phyloP scores from a whole-genome alignment of 2,797 vertebrate species.

The Avahi laniger region DNA sequence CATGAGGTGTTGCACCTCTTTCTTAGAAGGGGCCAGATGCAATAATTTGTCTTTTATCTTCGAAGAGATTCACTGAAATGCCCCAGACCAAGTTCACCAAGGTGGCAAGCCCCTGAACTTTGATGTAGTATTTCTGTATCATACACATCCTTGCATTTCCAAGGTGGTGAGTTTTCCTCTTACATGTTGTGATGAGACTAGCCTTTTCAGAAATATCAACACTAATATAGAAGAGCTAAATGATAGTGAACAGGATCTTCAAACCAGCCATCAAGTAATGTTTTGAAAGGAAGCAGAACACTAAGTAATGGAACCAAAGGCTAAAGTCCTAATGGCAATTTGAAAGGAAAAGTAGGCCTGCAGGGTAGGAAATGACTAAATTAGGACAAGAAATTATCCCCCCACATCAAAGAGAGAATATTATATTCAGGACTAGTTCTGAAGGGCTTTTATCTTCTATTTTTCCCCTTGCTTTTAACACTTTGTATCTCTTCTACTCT shows the following conservation, averaged over 20 bases:
- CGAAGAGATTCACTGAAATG: not conserved
- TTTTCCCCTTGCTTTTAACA: not conserved
- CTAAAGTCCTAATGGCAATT: not conserved
- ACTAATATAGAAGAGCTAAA: constrained; percentile 29
- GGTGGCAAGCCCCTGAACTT: not conserved
- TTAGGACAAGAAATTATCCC: not conserved
- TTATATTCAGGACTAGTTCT: not conserved
- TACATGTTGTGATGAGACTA: not conserved
- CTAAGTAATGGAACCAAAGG: constrained; percentile 23
- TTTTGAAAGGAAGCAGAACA: constrained; percentile 59
- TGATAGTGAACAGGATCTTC: constrained; percentile 46
- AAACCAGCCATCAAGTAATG: not conserved
- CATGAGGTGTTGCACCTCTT: not conserved
- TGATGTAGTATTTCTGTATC: not conserved
- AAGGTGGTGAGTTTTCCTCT: not conserved
- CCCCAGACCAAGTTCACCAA: not conserved
- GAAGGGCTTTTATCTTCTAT: not conserved
- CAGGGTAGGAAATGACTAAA: not conserved
- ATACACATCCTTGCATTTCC: not conserved
- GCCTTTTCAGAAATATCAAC: not conserved
- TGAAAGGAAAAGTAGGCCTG: not conserved
- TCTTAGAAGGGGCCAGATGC: not conserved
- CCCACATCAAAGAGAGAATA: not conserved
- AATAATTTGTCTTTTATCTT: not conserved
- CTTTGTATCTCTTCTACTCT: not conserved